phyloP scores from a whole-genome alignment of 2,113 vertebrate genomes.

The Cynocephalus volans region DNA sequence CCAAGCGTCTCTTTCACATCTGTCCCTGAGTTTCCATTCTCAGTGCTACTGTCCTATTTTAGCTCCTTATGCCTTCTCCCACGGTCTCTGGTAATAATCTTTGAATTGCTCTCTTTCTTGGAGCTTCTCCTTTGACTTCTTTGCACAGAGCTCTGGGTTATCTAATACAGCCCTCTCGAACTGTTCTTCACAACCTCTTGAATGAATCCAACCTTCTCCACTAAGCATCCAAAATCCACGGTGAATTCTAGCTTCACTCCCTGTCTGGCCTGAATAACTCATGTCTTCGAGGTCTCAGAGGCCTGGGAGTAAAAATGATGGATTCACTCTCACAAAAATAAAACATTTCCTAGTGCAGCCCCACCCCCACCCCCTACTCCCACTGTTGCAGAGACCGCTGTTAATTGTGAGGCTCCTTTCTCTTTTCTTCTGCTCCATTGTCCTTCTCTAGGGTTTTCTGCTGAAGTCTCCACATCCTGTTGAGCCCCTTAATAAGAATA shows the following conservation, averaged over 20 bases:
- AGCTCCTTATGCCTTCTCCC: conserved; percentile 29
- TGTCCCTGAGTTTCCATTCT: conserved; percentile 50
- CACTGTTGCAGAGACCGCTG: background rate
- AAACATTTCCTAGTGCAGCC: background rate
- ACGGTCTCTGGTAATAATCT: conserved; percentile 33
- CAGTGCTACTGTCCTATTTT: background rate
- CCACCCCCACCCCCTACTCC: no score
- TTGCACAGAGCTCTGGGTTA: conserved; percentile 6
- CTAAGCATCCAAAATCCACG: conserved; percentile 34
- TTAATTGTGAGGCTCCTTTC: background rate
- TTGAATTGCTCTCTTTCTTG: conserved; percentile 45
- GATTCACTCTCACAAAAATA: background rate
- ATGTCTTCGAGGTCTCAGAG: background rate
- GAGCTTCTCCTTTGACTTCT: conserved; percentile 9
- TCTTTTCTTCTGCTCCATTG: background rate
- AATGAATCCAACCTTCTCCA: conserved; percentile 51
- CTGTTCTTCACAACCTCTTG: conserved; percentile 33
- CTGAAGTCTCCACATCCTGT: background rate
- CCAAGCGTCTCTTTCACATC: conserved; percentile 61
- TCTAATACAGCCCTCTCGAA: background rate
- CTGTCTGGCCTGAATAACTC: background rate
- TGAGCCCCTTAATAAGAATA: conserved; percentile 11
- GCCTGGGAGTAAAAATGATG: background rate
- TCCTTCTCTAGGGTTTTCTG: background rate
- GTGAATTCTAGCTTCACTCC: conserved; percentile 11